Evolutionary conservation across 2,113 vertebrate species (phyloP), one percentile per base, ranked within the genome.

Genomic region (Macaca nemestrina): DNA sequence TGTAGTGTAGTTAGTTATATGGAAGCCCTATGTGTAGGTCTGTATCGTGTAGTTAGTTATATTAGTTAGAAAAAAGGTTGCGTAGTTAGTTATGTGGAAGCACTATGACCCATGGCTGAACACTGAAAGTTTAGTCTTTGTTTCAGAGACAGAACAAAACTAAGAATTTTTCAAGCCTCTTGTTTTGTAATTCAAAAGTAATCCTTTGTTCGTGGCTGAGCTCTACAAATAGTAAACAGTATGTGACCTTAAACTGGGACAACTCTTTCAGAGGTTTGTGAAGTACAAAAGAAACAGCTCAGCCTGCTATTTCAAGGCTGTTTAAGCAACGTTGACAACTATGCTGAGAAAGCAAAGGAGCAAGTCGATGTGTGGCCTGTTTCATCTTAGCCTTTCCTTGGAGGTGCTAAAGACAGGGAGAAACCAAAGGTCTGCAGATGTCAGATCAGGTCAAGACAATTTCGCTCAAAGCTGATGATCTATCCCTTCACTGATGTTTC

Each of bases 111-210:
- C 32, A 48, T 22, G 12, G 16, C 16, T 57, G 18, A 78, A 50
- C 72, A 3, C n/a, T 38, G 35, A 25, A 89, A 72, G 18, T 75
- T n/a, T 23, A 55, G 27, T 48, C 30, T 17, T 4, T 70, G 27
- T 35, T 73, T 85, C 57, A 68, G 45, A 72, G 30, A 16, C 45
- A 75, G 32, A 79, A n/a, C 4, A 93, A 40, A 89, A 45, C 38
- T 25, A 72, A 97, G 55, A 59, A 30, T 68, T 86, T 57, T 93
- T 75, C 6, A 52, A 55, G 35, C 40, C 27, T 83, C 86, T 81
- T 88, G 43, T 73, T 91, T 85, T 82, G 11, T 90, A 27, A 89
- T 70, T 83, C 55, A 87, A 79, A 95, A 83, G 48, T 23, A 57
- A n/a, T 32, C 61, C 40, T 90, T 72, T 73, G 59, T 91, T 93